These are phyloP conservation scores for Allygus modestus DNA, from an alignment of 2,888 invertebrate genomes.

Conservation along the genomic window DNA sequence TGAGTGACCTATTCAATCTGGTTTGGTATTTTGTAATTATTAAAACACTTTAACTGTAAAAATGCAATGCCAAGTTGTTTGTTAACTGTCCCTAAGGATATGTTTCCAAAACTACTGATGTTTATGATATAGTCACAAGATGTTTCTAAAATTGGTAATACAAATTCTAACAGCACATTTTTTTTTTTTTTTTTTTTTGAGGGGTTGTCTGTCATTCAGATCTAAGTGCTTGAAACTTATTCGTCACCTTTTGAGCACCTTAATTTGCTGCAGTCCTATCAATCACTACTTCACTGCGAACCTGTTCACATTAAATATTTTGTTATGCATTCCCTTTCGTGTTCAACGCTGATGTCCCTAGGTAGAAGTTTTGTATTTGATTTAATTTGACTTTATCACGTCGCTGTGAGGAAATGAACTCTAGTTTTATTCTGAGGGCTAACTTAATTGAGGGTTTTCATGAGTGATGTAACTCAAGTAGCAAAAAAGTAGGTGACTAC, in stretches of 20 bases:
- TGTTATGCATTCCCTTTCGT: conserved; percentile 20
- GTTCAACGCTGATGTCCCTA: not conserved
- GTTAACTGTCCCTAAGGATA: not conserved
- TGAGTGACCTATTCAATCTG: no score
- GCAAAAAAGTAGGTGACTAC: not conserved
- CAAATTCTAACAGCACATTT: not conserved
- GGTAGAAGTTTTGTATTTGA: not conserved
- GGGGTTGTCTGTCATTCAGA: no score
- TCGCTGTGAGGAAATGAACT: not conserved
- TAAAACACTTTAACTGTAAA: no score
- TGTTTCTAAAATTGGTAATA: not conserved
- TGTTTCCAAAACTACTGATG: no score
- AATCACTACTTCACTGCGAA: not conserved
- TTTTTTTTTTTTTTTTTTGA: no score
- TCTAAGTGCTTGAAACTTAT: not conserved
- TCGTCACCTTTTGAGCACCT: no score
- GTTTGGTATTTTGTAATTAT: no score
- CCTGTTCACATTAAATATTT: not conserved
- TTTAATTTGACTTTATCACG: not conserved
- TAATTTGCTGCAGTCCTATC: not conserved
- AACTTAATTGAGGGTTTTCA: not conserved
- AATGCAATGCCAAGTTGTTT: no score
- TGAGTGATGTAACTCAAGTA: not conserved
- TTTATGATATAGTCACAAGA: not conserved
- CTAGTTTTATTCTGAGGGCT: not conserved